These are phyloP conservation scores for Euspilapteryx auroguttella DNA, from an alignment of 2,888 invertebrate species.

Conservation along the genomic window DNA sequence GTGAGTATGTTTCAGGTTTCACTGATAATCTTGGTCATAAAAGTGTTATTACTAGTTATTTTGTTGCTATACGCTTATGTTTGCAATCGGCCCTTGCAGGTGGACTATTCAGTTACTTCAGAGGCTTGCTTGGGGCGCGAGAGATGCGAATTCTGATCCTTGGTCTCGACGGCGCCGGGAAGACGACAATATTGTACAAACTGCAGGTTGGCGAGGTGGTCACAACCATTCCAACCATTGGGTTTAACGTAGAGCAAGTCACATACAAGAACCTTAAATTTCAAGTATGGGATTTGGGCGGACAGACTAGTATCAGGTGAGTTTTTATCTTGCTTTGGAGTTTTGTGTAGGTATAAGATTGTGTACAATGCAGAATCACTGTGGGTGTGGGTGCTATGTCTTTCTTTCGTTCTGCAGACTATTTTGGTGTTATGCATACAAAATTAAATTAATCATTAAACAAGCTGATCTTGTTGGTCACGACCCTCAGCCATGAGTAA, in stretches of 20 bases:
- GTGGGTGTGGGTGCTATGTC: too few relatives aligned
- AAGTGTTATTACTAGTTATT: not conserved
- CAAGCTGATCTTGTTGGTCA: too few relatives aligned
- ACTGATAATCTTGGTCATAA: constrained; percentile 11
- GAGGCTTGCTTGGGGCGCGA: constrained; percentile 90
- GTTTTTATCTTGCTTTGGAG: too few relatives aligned
- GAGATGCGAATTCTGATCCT: constrained; percentile 98
- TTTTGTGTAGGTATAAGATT: too few relatives aligned
- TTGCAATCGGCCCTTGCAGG: constrained; percentile 63
- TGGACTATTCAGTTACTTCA: constrained; percentile 95
- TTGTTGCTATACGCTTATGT: too few relatives aligned
- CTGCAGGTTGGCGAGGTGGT: constrained; percentile 98
- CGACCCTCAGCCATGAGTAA: too few relatives aligned
- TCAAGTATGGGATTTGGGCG: constrained; percentile 99
- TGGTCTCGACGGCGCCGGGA: constrained; percentile 97
- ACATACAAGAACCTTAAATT: constrained; percentile 99
- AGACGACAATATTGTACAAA: constrained; percentile 97
- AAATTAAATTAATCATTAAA: too few relatives aligned
- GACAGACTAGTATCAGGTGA: constrained; percentile 97
- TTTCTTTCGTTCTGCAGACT: too few relatives aligned
- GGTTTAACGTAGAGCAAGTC: constrained; percentile 98
- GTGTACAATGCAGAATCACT: too few relatives aligned
- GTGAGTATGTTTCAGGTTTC: constrained; percentile 24
- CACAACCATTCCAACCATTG: constrained; percentile 98
- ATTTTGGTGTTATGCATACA: too few relatives aligned